A percentile compares a stretch with the other conserved stretches of the same genome.
Conservation (phyloP, 2,113 vertebrate species). For the Oxyura jamaicensis region DNA sequence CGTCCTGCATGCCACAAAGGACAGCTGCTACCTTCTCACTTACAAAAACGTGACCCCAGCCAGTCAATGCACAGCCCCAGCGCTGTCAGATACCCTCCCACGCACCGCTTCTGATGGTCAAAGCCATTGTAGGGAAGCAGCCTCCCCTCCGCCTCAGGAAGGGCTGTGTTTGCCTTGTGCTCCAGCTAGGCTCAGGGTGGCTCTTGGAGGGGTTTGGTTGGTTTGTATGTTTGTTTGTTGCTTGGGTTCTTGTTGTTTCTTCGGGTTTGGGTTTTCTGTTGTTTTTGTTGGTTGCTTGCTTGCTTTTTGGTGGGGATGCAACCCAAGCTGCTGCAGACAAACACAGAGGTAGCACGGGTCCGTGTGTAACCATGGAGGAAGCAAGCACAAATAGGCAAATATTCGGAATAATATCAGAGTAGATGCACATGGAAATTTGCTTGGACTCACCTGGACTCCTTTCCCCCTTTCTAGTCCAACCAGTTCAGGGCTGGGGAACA, state of each 20-base stretch:
- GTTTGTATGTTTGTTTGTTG: no score
- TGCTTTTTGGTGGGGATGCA: neutral
- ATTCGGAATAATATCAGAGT: neutral
- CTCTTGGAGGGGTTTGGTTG: neutral
- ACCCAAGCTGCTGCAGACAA: neutral
- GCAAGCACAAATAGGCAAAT: conserved; percentile 2
- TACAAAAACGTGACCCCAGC: conserved; percentile 47
- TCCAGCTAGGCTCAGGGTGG: neutral
- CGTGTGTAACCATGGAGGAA: neutral
- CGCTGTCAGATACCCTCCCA: neutral
- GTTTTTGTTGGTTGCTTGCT: neutral
- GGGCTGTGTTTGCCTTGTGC: neutral
- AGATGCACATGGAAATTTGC: conserved; percentile 11
- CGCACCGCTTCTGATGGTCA: conserved; percentile 14
- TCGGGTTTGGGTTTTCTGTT: neutral
- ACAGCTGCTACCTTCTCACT: conserved; percentile 66
- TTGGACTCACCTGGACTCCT: conserved; percentile 35
- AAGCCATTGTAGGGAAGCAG: conserved; percentile 15
- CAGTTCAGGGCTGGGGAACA: conserved; percentile 31
- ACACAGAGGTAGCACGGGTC: neutral
- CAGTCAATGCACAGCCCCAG: neutral
- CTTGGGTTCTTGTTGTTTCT: neutral
- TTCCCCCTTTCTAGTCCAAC: conserved; percentile 32
- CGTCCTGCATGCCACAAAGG: conserved; percentile 34
- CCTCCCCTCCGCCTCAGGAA: neutral